Evolutionary conservation across 2,113 vertebrate genomes (phyloP), one percentile per base, ranked within the genome.

Genomic region (Trichomycterus rosablanca): DNA sequence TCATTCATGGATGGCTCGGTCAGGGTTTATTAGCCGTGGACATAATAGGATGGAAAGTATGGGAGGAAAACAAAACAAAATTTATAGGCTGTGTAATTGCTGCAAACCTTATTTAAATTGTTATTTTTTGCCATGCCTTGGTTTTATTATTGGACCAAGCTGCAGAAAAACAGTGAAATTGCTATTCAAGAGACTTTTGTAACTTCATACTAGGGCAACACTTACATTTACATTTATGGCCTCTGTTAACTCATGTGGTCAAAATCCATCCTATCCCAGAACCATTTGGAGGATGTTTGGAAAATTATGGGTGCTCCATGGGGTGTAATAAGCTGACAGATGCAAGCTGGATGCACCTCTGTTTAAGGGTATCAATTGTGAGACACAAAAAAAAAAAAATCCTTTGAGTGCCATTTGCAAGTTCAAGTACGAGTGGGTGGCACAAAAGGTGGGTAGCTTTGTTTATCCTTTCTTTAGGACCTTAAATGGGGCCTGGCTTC

Each of bases 301-400:
- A n/a, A n/a, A n/a, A n/a, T n/a, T n/a, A n/a, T 53, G 54, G 15
- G 55, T 50, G 15, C 37, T 19, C 74, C 50, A 20, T 32, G 55
- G 68, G 51, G 28, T 28, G 30, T 65, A 63, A 63, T 34, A 24
- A 40, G 43, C 46, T 59, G 59, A 56, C 63, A 48, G 59, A 48
- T 57, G 53, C 37, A 56, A 55, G 48, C 39, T 67, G 58, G 56
- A 66, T 28, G 22, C 26, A 22, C 44, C 35, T 44, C 45, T 22
- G 58, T n/a, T n/a, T n/a, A n/a, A n/a, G n/a, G n/a, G n/a, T n/a
- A n/a, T n/a, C n/a, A n/a, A n/a, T n/a, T n/a, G n/a, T n/a, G 57
- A 63, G 52, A 55, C 28, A 32, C 59, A 58, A 72, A 67, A 72
- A 72, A 63, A 48, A 59, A 63, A 59, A 46, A 74, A 68, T 67